These are phyloP conservation scores for Tribolium freemani DNA, from an alignment of 2,888 invertebrate species.

Conservation along the genomic window DNA sequence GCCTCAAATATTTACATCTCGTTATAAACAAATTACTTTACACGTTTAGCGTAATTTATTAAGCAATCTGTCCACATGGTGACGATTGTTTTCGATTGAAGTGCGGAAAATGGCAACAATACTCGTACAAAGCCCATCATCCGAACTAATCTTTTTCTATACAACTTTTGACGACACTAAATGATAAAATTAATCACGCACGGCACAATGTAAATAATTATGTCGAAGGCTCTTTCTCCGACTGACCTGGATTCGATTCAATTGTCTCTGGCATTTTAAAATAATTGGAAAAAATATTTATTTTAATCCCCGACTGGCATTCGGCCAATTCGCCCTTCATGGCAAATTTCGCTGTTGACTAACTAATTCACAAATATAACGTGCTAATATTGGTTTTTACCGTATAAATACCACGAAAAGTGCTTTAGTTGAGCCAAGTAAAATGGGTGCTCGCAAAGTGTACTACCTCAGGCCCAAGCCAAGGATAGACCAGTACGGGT, in stretches of 20 bases:
- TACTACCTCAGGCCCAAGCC: slow-evolving; percentile 33
- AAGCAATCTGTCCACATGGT: slow-evolving; percentile 26
- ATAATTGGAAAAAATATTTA: neutral
- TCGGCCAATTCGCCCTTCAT: neutral
- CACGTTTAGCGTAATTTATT: slow-evolving; percentile 45
- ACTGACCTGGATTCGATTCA: neutral
- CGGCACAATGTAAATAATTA: neutral
- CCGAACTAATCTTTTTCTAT: neutral
- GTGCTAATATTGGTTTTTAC: slow-evolving; percentile 16
- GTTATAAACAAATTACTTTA: slow-evolving; percentile 51
- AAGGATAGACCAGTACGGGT: slow-evolving; percentile 45
- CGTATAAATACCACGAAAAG: neutral
- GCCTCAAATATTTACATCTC: slow-evolving; percentile 48
- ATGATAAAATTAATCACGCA: neutral
- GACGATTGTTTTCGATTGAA: slow-evolving; percentile 32
- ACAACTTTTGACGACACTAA: neutral
- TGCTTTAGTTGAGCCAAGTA: neutral
- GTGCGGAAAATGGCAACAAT: neutral
- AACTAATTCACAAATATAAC: slow-evolving; percentile 14
- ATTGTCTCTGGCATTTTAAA: neutral
- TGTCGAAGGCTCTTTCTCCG: neutral
- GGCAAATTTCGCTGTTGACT: slow-evolving; percentile 21
- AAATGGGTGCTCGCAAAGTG: slow-evolving; percentile 6
- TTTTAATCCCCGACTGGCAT: neutral
- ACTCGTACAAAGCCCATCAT: slow-evolving; percentile 5